phyloP scores from a whole-genome alignment of 2,113 vertebrate species.

The Gallinago jamesoni region DNA sequence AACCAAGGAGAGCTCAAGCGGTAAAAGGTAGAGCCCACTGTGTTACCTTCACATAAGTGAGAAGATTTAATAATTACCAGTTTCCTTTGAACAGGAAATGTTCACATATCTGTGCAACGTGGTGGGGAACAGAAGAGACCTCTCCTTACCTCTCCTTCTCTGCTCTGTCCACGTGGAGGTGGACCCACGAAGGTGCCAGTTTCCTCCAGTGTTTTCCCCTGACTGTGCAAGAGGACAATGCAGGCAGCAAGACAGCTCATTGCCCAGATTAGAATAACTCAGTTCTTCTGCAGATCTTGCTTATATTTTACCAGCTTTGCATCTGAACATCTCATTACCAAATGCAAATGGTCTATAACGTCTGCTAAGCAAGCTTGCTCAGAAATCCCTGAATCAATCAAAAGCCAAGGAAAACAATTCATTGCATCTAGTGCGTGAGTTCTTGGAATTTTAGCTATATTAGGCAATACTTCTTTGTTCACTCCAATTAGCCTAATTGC shows the following conservation, averaged over 20 bases:
- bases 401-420: neutral
- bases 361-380: constrained; percentile 14
- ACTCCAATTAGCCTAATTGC: constrained; percentile 29
- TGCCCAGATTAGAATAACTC: neutral
- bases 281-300: neutral
- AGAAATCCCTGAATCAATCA: constrained; percentile 10
- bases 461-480: neutral
- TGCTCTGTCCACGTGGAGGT: neutral
- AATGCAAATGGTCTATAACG: neutral
- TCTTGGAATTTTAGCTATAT: constrained; percentile 35
- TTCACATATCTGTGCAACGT: fast-evolving
- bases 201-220: neutral
- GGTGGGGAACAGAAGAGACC: neutral
- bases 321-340: neutral
- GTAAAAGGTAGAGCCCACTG: neutral
- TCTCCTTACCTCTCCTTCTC: neutral
- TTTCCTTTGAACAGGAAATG: neutral
- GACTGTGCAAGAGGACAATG: neutral
- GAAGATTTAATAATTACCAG: neutral
- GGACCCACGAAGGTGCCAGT: neutral
- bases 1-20: neutral
- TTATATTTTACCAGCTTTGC: neutral
- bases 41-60: neutral
- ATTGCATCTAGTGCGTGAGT: neutral
- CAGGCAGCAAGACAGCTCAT: neutral